Conservation (phyloP, 2,888 invertebrate species). For the Lasioglossum zephyrum region DNA sequence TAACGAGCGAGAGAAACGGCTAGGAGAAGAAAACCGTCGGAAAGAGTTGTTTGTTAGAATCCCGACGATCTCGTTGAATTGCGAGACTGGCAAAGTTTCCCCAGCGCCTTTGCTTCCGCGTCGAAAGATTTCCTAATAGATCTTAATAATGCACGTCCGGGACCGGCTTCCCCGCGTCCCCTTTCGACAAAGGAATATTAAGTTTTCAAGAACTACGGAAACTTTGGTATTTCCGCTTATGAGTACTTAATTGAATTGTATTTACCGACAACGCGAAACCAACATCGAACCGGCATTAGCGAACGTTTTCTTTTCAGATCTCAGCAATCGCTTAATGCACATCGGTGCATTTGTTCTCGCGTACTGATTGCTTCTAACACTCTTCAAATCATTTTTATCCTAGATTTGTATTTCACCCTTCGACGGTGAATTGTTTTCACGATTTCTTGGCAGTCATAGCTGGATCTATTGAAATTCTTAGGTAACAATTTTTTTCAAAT, state of each 20-base stretch:
- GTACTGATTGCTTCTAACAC: neutral
- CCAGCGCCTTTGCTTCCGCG: slow-evolving; percentile 44
- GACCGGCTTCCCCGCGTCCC: slow-evolving; percentile 35
- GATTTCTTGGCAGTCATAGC: too few relatives aligned
- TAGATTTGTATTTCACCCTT: too few relatives aligned
- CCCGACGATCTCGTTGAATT: slow-evolving; percentile 73
- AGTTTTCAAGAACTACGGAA: slow-evolving; percentile 43
- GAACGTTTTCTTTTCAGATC: neutral
- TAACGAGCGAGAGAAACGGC: slow-evolving; percentile 73
- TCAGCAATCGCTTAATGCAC: neutral
- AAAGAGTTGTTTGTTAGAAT: slow-evolving; percentile 76
- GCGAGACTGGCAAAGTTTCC: slow-evolving; percentile 64
- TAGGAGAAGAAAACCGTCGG: slow-evolving; percentile 43
- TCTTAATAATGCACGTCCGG: slow-evolving; percentile 70
- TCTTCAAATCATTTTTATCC: neutral
- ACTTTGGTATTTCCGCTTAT: slow-evolving; percentile 35
- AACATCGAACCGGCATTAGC: neutral
- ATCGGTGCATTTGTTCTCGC: neutral
- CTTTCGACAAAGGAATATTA: slow-evolving; percentile 46
- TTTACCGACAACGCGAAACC: slow-evolving; percentile 13
- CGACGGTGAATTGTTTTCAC: too few relatives aligned
- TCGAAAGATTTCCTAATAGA: slow-evolving; percentile 67
- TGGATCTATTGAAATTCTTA: too few relatives aligned
- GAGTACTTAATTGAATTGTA: slow-evolving; percentile 34
- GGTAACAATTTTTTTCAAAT: too few relatives aligned